These are phyloP conservation scores for Odontomyia ornata DNA, from an alignment of 2,888 invertebrate genomes.

Conservation along the genomic window DNA sequence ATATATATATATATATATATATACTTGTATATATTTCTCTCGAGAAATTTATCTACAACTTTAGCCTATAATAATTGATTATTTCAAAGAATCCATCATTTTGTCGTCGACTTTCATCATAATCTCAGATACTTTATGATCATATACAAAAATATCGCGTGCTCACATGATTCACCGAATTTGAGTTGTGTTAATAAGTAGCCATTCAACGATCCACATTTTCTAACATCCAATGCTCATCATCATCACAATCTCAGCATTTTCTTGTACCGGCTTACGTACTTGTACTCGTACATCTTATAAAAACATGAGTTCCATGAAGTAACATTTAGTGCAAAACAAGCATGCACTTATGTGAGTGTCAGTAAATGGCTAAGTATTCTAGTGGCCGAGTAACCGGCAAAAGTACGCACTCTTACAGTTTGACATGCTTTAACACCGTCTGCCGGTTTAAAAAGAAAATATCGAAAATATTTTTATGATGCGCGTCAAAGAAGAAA, in stretches of 20 bases:
- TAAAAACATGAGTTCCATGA: neutral
- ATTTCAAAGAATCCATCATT: neutral
- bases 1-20: too few relatives aligned
- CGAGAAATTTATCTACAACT: neutral
- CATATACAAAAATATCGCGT: conserved; percentile 22
- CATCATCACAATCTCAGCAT: too few relatives aligned
- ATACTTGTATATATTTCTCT: neutral
- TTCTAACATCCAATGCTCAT: neutral
- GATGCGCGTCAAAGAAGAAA: neutral
- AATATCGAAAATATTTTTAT: neutral
- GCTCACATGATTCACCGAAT: conserved; percentile 36
- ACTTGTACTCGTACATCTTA: too few relatives aligned
- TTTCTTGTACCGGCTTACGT: neutral
- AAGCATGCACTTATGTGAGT: neutral
- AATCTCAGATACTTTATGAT: neutral
- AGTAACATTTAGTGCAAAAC: neutral
- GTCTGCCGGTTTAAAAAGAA: neutral
- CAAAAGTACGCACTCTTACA: conserved; percentile 27
- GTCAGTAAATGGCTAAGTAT: neutral
- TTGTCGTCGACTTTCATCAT: neutral
- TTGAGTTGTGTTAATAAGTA: conserved; percentile 29
- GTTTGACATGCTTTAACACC: neutral
- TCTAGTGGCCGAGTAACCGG: conserved; percentile 38
- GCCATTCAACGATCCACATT: neutral
- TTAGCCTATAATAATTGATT: too few relatives aligned